Percentiles rank a stretch among this genome's conserved stretches.
Conservation (phyloP, 2,797 vertebrate species). For the Catamblyrhynchus diadema region DNA sequence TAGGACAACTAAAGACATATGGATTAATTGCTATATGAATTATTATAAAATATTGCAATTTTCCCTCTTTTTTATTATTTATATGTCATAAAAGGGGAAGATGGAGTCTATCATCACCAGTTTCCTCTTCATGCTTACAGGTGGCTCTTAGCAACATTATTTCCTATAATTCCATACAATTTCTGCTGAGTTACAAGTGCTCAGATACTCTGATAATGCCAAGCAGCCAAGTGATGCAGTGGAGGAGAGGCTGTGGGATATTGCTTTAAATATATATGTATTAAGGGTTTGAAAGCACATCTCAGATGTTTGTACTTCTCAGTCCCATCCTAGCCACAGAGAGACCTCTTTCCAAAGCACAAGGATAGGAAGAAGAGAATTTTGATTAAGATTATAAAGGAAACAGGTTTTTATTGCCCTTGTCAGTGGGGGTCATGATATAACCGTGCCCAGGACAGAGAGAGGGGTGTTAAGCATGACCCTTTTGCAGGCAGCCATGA, state of each 20-base stretch:
- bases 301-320: background rate
- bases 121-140: background rate
- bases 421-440: background rate
- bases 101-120: background rate
- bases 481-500: background rate
- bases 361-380: background rate
- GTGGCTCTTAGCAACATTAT: background rate
- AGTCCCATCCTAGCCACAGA: background rate
- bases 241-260: background rate
- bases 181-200: background rate
- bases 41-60: background rate
- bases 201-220: background rate
- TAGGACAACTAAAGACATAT: background rate
- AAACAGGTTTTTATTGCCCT: background rate
- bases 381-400: background rate
- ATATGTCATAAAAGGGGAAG: background rate
- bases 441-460: accelerated
- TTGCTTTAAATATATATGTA: background rate
- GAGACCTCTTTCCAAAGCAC: background rate
- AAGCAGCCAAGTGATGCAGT: background rate
- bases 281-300: background rate
- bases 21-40: background rate
- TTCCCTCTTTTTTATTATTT: background rate
- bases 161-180: background rate
- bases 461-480: background rate